Evolutionary conservation across 2,113 vertebrate species (phyloP).

Genomic region (Tyto alba): DNA sequence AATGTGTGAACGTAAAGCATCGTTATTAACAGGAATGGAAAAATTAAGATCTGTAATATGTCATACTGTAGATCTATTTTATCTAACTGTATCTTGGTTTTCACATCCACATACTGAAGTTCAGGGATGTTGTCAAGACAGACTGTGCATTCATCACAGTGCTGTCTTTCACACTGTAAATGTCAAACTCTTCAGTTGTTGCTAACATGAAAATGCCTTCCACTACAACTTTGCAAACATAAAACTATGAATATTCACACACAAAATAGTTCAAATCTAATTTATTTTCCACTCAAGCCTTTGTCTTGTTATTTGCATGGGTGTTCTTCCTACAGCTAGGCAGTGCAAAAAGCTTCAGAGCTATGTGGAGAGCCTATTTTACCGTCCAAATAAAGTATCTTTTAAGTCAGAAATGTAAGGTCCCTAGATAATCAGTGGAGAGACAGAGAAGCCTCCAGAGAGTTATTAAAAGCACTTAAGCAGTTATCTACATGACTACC

Average conservation of each 20-base stretch:
- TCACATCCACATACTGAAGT: background rate
- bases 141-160: background rate
- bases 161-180: background rate
- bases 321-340: background rate
- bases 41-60: background rate
- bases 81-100: background rate
- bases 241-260: background rate
- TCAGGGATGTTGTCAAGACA: background rate
- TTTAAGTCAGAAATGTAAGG: background rate
- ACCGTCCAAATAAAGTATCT: background rate
- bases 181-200: background rate
- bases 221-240: background rate
- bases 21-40: background rate
- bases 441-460: background rate
- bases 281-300: background rate
- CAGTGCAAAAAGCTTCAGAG: background rate
- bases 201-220: background rate
- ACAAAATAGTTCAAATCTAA: background rate
- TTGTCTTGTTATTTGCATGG: background rate
- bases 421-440: background rate
- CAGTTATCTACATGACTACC: background rate
- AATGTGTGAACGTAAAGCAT: background rate
- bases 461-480: slow-evolving; percentile 17
- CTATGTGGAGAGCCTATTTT: background rate
- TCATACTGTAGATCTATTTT: background rate